Conservation (phyloP, 2,888 invertebrate species). For the Litoditis marina region DNA sequence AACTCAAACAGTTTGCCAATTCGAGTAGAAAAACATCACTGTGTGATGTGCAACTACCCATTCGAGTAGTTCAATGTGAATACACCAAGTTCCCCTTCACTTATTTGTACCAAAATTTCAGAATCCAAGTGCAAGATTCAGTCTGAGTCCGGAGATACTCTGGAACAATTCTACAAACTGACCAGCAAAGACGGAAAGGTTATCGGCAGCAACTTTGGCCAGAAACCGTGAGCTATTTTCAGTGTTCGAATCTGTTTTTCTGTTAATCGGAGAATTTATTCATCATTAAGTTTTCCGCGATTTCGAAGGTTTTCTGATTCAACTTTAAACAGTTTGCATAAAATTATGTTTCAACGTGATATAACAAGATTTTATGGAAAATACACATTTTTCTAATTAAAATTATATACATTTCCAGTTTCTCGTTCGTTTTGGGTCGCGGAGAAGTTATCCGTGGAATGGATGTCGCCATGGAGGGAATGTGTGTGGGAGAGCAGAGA, state of each 20-base stretch:
- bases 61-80: no score
- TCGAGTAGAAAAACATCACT: no score
- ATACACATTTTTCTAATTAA: no score
- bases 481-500: constrained; percentile 58
- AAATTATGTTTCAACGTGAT: no score
- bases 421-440: constrained; percentile 53
- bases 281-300: no score
- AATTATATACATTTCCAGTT: constrained; percentile 24
- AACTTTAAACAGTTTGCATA: no score
- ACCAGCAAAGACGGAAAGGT: constrained; percentile 56
- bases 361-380: no score
- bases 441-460: constrained; percentile 58
- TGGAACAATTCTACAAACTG: constrained; percentile 60
- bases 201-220: constrained; percentile 57
- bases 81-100: neutral
- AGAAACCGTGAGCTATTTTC: constrained; percentile 55
- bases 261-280: no score
- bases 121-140: constrained; percentile 57
- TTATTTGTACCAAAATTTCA: constrained; percentile 13
- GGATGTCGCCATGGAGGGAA: constrained; percentile 52
- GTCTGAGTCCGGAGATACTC: constrained; percentile 53
- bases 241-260: no score
- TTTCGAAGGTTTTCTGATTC: no score
- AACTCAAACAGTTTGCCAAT: no score
- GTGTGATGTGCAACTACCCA: no score